phyloP scores from a whole-genome alignment of 2,888 invertebrate species.

The Ochlodes sylvanus region DNA sequence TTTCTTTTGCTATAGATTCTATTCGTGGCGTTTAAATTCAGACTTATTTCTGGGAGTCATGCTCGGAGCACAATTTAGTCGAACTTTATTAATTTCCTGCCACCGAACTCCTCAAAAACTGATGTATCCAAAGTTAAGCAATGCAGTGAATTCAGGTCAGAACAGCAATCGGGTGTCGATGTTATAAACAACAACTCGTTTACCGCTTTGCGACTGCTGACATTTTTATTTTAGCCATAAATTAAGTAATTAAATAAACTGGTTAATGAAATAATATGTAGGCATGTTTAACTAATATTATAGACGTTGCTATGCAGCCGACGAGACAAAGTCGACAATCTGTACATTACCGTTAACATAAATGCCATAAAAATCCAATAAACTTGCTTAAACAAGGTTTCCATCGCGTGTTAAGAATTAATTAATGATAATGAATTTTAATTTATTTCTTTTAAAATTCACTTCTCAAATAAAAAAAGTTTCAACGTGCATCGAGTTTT shows the following conservation, averaged over 20 bases:
- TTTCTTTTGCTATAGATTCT: too few relatives aligned
- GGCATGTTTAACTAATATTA: conserved; percentile 39
- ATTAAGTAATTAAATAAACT: conserved; percentile 43
- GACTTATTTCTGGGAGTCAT: too few relatives aligned
- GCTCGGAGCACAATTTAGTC: neutral
- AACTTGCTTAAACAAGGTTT: conserved; percentile 28
- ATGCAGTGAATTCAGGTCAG: conserved; percentile 26
- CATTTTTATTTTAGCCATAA: conserved; percentile 42
- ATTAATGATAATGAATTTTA: neutral
- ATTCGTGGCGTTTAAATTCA: too few relatives aligned
- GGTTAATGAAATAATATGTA: conserved; percentile 43
- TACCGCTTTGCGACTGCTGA: conserved; percentile 27
- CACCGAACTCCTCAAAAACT: neutral
- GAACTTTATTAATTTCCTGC: neutral
- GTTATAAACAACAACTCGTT: conserved; percentile 35
- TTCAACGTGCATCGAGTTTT: neutral
- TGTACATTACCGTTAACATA: conserved; percentile 10
- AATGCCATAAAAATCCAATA: conserved; percentile 29
- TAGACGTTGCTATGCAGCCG: conserved; percentile 28
- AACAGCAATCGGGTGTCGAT: conserved; percentile 21
- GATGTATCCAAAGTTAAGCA: conserved; percentile 8
- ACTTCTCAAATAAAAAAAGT: neutral
- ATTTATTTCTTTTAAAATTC: conserved; percentile 1
- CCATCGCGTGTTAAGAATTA: neutral
- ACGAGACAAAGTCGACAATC: conserved; percentile 23